Evolutionary conservation across 2,888 invertebrate species (phyloP), one percentile per base, ranked within the genome.

Genomic region (Caradrina clavipalpis): DNA sequence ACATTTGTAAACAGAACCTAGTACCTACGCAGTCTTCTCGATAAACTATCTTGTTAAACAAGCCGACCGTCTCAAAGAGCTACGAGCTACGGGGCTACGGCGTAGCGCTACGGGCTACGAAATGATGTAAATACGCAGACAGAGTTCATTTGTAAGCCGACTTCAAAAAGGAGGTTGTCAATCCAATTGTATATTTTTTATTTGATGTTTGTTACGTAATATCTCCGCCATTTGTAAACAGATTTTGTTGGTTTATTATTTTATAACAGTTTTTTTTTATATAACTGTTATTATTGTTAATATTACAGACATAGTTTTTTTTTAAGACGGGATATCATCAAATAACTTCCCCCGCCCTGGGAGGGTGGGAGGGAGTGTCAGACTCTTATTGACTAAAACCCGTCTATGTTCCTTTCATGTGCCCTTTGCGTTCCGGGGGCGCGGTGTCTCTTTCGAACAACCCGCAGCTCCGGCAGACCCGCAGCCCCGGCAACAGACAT

Each of bases 31-130:
- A 75, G 42, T 53, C 50, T 51, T 56, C 61, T 54, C 19, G 42
- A 56, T 66, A 62, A 81, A 78, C 63, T 57, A 51, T 69, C 70
- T 70, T 22, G 60, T 64, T 71, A 51, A 55, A 62, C 47, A 51
- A 65, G 31, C 31, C 26, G 17, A 10, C 22, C 11, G n/a, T 49
- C 58, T 71, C 65, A 59, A 81, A 81, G 78, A 35, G 53, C 76
- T 60, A 57, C 56, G 73, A 45, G 65, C 76, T 72, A 69, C 61
- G 63, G 0, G 2, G 66, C 59, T 70, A 73, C 76, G 76, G 69
- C 65, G 81, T 81, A 77, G 73, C 64, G 69, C 66, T 83, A 65
- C 55, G 58, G 55, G 77, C 81, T 80, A 74, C 55, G 74, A 60
- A 50, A 55, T n/a, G 55, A 49, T 42, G 31, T 45, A 17, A 15